Conservation (phyloP, 2,113 vertebrate species). For the Perca flavescens region DNA sequence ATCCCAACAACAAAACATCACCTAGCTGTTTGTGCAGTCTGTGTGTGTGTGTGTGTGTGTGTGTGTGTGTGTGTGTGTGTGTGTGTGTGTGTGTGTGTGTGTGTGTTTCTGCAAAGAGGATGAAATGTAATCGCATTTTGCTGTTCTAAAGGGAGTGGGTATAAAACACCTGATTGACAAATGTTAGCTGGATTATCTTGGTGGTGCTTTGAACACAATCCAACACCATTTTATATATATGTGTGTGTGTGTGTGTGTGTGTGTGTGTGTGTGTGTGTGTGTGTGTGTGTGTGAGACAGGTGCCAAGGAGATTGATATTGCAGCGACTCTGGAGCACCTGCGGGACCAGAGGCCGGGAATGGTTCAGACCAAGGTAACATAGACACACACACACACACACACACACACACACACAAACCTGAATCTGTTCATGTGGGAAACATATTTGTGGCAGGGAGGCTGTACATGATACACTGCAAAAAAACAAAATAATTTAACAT, state of each 20-base stretch:
- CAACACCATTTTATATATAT: slow-evolving; percentile 23
- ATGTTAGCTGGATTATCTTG: slow-evolving; percentile 80
- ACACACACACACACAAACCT: neutral
- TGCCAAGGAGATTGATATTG: slow-evolving; percentile 99
- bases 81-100: slow-evolving; percentile 24
- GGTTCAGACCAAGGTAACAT: slow-evolving; percentile 97
- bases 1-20: slow-evolving; percentile 31
- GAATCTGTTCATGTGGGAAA: slow-evolving; percentile 16
- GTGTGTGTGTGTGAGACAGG: slow-evolving; percentile 83
- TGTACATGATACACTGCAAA: neutral
- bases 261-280: slow-evolving; percentile 55
- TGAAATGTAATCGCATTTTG: slow-evolving; percentile 82
- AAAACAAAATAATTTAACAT: neutral
- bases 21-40: neutral
- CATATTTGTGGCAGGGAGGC: neutral
- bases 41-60: slow-evolving; percentile 14
- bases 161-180: slow-evolving; percentile 81
- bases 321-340: slow-evolving; percentile 97
- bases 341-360: slow-evolving; percentile 96
- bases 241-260: slow-evolving; percentile 18
- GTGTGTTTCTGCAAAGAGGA: slow-evolving; percentile 35
- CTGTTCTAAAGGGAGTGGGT: slow-evolving; percentile 67
- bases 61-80: slow-evolving; percentile 4
- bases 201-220: slow-evolving; percentile 78
- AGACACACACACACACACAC: slow-evolving; percentile 4